These are phyloP conservation scores for Drosophila acutilabella DNA, from an alignment of 2,888 invertebrate genomes.

Conservation along the genomic window DNA sequence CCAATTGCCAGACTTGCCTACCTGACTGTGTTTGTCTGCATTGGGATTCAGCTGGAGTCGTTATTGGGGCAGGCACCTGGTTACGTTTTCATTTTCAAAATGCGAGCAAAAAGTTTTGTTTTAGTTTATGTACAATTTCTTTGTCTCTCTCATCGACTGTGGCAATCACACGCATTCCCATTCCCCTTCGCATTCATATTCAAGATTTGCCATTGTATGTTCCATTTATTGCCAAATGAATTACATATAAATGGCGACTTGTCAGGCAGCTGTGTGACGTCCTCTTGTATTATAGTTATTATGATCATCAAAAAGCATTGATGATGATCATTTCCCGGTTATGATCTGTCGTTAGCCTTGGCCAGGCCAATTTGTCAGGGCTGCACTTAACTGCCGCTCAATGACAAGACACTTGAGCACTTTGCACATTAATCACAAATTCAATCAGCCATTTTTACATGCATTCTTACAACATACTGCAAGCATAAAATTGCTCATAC, in stretches of 20 bases:
- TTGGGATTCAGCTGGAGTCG: slow-evolving; percentile 42
- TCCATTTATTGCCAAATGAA: slow-evolving; percentile 13
- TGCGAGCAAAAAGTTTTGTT: slow-evolving; percentile 44
- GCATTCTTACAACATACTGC: slow-evolving; percentile 70
- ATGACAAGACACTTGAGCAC: slow-evolving; percentile 51
- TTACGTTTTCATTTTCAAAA: slow-evolving; percentile 65
- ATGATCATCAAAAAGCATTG: slow-evolving; percentile 15
- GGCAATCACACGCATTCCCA: slow-evolving; percentile 20
- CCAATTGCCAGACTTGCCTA: slow-evolving; percentile 22
- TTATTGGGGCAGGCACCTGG: slow-evolving; percentile 43
- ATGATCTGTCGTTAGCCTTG: slow-evolving; percentile 62
- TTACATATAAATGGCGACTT: not conserved
- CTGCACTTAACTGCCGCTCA: slow-evolving; percentile 33
- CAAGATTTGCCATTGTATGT: slow-evolving; percentile 10
- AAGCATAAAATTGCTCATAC: slow-evolving; percentile 18
- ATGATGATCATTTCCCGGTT: slow-evolving; percentile 45
- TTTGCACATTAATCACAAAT: slow-evolving; percentile 62
- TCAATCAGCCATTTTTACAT: slow-evolving; percentile 70
- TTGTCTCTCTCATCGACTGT: slow-evolving; percentile 4
- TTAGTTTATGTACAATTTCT: slow-evolving; percentile 23
- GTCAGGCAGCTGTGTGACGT: slow-evolving; percentile 20
- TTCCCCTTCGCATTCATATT: slow-evolving; percentile 12
- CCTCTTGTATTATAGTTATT: slow-evolving; percentile 30
- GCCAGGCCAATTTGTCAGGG: slow-evolving; percentile 64
- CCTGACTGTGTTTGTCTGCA: slow-evolving; percentile 34